phyloP scores from a whole-genome alignment of 2,797 vertebrate species.

The Cuculus canorus region DNA sequence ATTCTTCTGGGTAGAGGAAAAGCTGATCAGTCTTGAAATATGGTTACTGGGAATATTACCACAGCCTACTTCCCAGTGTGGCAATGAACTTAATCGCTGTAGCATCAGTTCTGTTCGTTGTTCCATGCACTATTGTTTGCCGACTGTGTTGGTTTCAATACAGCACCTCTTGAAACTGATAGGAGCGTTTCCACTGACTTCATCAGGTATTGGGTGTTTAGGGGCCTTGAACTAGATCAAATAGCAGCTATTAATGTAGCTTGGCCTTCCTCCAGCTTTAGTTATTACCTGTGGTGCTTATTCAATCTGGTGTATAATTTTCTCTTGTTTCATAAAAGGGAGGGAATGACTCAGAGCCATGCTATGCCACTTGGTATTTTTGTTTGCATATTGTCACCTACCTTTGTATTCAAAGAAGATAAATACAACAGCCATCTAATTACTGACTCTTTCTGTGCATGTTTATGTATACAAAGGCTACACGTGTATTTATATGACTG shows the following conservation, averaged over 20 bases:
- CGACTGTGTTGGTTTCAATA: background rate
- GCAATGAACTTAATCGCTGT: background rate
- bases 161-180: background rate
- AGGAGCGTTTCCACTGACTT: constrained; percentile 13
- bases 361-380: background rate
- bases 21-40: background rate
- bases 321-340: constrained; percentile 9
- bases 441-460: background rate
- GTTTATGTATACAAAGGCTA: background rate
- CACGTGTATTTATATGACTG: background rate
- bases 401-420: constrained; percentile 14
- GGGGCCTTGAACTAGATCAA: constrained; percentile 3
- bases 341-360: constrained; percentile 42
- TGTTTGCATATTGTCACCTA: constrained; percentile 36
- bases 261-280: constrained; percentile 43
- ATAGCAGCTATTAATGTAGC: constrained; percentile 8
- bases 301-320: constrained; percentile 48
- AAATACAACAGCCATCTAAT: background rate
- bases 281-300: constrained; percentile 49
- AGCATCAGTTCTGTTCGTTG: background rate
- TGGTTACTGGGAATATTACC: background rate
- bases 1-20: background rate
- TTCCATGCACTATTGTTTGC: background rate
- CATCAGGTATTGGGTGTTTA: background rate
- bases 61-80: background rate